Percentiles rank a stretch among this genome's conserved stretches.
These are phyloP conservation scores for Sakesphorus luctuosus DNA, from an alignment of 2,113 vertebrate species.

Conservation along the genomic window DNA sequence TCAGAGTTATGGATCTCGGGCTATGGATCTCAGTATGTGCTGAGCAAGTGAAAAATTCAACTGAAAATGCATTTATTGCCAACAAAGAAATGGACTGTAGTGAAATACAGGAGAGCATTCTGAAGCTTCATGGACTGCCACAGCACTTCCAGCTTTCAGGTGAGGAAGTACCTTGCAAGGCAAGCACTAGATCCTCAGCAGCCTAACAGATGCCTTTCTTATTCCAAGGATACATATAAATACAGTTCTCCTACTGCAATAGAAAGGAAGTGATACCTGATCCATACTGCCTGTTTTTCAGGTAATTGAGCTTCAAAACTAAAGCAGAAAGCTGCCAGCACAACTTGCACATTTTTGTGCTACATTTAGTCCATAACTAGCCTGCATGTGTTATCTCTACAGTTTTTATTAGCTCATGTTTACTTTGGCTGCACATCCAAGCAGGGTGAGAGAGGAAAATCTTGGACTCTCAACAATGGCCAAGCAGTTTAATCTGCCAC, in stretches of 20 bases:
- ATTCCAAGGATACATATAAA: not conserved
- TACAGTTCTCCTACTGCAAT: rapidly evolving
- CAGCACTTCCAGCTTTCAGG: not conserved
- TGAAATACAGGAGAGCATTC: not conserved
- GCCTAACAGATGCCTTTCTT: not conserved
- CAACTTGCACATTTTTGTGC: not conserved
- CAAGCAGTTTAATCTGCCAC: conserved; percentile 46
- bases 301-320: not conserved
- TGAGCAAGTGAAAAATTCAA: not conserved
- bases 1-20: not conserved
- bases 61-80: not conserved
- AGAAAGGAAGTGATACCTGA: not conserved
- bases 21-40: not conserved
- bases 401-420: conserved; percentile 56
- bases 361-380: not conserved
- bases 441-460: conserved; percentile 53
- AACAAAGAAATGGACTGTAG: not conserved
- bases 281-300: not conserved
- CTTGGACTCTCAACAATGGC: conserved; percentile 59
- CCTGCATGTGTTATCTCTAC: not conserved
- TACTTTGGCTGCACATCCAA: conserved; percentile 54
- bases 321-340: not conserved
- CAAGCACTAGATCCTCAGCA: not conserved
- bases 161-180: not conserved
- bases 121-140: rapidly evolving